phyloP scores from a whole-genome alignment of 2,113 vertebrate species.

The Mormyrus iriodes region DNA sequence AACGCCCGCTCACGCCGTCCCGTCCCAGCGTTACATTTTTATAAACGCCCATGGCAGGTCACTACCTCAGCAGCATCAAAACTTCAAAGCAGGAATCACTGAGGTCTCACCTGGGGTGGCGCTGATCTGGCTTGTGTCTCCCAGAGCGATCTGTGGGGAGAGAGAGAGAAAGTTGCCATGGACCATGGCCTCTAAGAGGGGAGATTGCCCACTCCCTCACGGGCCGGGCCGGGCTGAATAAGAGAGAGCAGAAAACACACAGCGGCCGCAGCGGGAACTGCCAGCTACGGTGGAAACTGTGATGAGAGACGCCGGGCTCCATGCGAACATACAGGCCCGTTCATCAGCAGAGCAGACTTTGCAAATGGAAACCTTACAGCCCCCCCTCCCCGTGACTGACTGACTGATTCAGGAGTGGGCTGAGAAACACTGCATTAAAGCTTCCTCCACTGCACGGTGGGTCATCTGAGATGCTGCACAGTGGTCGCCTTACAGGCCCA shows the following conservation, averaged over 20 bases:
- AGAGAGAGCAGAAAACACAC: neutral
- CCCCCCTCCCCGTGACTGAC: neutral
- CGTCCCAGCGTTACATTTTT: neutral
- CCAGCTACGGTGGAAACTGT: conserved; percentile 8
- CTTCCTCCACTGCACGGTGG: neutral
- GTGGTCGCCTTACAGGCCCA: neutral
- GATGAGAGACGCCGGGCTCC: neutral
- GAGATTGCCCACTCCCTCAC: neutral
- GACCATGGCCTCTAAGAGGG: neutral
- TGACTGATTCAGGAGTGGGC: neutral
- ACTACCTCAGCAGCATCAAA: neutral
- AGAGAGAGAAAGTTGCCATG: neutral
- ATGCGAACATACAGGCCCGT: neutral
- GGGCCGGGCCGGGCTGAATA: neutral
- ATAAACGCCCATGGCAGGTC: neutral
- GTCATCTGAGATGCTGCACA: fast-evolving
- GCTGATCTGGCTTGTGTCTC: conserved; percentile 77
- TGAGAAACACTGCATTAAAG: neutral
- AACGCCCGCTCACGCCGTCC: no score
- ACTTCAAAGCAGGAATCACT: neutral
- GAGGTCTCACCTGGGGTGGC: conserved; percentile 72
- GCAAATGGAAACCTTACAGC: neutral
- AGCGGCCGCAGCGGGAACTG: neutral
- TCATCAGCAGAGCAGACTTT: neutral
- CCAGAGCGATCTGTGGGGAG: conserved; percentile 66